Percentiles rank a stretch among this genome's conserved stretches.
These are phyloP conservation scores for Tigriopus californicus DNA, from an alignment of 2,888 invertebrate genomes.

Conservation along the genomic window DNA sequence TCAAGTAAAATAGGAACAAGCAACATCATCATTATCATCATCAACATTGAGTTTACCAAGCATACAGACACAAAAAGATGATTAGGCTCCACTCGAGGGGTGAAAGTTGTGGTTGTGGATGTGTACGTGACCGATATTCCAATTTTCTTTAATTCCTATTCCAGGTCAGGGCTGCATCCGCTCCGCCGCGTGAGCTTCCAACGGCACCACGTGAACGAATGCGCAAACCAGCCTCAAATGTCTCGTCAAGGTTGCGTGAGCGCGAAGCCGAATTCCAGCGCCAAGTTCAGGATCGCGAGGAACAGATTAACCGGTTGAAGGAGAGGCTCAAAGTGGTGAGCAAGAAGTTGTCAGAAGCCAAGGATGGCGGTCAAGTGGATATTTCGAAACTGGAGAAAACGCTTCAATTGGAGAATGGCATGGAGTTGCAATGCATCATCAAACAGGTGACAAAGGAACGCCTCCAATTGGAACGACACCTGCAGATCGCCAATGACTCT, in stretches of 20 bases:
- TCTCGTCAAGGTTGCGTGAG: conserved; percentile 22
- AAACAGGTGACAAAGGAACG: conserved; percentile 28
- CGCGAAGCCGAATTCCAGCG: conserved; percentile 19
- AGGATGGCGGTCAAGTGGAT: background rate
- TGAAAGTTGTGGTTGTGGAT: too few species aligned
- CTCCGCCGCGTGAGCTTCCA: conserved; percentile 11
- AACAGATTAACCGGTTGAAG: conserved; percentile 17
- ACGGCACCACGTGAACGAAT: background rate
- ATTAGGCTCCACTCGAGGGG: too few species aligned
- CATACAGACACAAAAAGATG: too few species aligned
- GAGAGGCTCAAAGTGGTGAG: conserved; percentile 18
- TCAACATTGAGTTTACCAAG: too few species aligned
- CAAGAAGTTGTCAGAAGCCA: conserved; percentile 3
- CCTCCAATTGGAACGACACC: conserved; percentile 28
- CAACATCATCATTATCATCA: too few species aligned
- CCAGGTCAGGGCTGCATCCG: background rate
- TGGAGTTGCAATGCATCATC: conserved; percentile 13
- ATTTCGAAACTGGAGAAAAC: background rate
- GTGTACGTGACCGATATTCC: background rate
- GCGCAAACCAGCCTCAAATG: conserved; percentile 3
- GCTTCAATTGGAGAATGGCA: conserved; percentile 4
- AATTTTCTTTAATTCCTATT: background rate
- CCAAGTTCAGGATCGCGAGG: conserved; percentile 21
- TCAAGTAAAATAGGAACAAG: too few species aligned
- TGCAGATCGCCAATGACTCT: conserved; percentile 22